Evolutionary conservation across 2,797 vertebrate genomes (phyloP).

Genomic region (Enteromius mattozi): DNA sequence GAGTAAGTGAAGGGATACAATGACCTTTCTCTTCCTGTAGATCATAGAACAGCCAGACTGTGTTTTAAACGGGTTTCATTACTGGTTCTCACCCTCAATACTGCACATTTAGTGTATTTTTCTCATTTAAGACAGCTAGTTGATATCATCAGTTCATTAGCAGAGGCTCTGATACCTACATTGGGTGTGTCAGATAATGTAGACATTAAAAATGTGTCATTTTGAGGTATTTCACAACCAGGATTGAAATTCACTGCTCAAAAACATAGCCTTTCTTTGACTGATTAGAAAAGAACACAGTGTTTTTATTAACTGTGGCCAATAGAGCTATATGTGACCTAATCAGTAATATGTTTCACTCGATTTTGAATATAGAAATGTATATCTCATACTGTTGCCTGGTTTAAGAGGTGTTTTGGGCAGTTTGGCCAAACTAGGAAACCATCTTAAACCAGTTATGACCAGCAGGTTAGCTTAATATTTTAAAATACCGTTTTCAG

Average conservation of each 20-base stretch:
- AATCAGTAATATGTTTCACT: slow-evolving; percentile 69
- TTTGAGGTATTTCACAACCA: neutral
- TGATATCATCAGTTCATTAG: neutral
- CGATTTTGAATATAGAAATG: neutral
- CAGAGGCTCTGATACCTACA: neutral
- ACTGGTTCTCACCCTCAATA: slow-evolving; percentile 3
- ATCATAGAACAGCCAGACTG: neutral
- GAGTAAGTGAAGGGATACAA: neutral
- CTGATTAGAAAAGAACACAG: slow-evolving; percentile 37
- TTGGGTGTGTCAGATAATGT: slow-evolving; percentile 6
- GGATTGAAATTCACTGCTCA: neutral
- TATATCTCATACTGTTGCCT: neutral
- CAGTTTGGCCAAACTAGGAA: neutral
- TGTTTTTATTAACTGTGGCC: slow-evolving; percentile 50
- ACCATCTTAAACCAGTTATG: neutral
- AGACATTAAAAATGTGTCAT: neutral
- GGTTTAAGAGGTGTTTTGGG: neutral
- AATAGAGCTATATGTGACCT: slow-evolving; percentile 75
- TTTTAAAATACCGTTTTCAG: neutral
- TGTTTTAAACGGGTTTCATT: neutral
- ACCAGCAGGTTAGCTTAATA: neutral
- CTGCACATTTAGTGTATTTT: neutral
- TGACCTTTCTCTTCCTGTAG: slow-evolving; percentile 31
- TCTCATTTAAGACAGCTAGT: neutral
- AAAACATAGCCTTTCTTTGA: neutral